Evolutionary conservation across 2,797 vertebrate genomes (phyloP).

Genomic region (Typhlichthys eigenmanni): DNA sequence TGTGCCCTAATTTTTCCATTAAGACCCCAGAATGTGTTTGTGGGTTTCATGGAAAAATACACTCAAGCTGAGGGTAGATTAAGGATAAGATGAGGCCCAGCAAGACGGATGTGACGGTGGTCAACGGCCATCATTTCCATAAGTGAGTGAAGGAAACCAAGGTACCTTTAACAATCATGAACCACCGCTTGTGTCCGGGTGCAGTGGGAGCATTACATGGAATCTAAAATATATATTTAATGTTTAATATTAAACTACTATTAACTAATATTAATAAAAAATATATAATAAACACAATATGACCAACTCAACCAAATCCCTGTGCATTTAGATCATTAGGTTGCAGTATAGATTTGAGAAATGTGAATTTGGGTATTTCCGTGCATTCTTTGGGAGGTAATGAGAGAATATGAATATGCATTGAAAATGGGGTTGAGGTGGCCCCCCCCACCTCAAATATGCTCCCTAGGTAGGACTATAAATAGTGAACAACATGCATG

Average conservation of each 20-base stretch:
- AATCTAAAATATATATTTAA: too few relatives aligned
- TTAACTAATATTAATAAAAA: too few relatives aligned
- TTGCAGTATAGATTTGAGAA: too few relatives aligned
- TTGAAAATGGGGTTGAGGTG: not conserved
- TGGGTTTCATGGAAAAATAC: too few relatives aligned
- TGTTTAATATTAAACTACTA: too few relatives aligned
- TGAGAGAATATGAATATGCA: not conserved
- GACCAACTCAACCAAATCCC: too few relatives aligned
- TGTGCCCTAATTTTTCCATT: not conserved
- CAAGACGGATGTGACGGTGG: not conserved
- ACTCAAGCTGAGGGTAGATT: not conserved
- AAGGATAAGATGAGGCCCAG: not conserved
- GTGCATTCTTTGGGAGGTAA: too few relatives aligned
- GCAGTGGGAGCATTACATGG: not conserved
- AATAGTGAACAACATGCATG: conserved; percentile 16
- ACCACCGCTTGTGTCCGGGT: conserved; percentile 12
- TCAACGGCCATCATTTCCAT: not conserved
- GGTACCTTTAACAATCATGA: not conserved
- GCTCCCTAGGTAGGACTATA: conserved; percentile 10
- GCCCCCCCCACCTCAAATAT: not conserved
- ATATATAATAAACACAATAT: too few relatives aligned
- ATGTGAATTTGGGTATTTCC: too few relatives aligned
- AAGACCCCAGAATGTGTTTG: not conserved
- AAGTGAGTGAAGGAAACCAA: conserved; percentile 5
- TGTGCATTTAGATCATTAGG: too few relatives aligned